Evolutionary conservation across 2,888 invertebrate species (phyloP), one percentile per base, ranked within the genome.

Genomic region (Aleiodes testaceus): DNA sequence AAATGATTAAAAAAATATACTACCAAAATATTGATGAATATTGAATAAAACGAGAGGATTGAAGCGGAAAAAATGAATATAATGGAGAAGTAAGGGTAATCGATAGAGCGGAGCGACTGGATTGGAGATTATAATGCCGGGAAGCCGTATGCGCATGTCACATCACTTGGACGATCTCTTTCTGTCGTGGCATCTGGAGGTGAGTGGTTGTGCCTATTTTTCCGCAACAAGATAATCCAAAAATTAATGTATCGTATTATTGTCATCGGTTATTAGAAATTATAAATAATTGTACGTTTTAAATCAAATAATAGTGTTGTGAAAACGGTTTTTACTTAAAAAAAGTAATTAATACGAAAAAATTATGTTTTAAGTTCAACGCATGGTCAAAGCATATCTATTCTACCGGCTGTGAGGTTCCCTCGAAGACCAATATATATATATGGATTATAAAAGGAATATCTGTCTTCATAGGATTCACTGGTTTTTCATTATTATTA

Each of bases 121-220:
- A 47, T 76, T 77, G 78, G 83, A 81, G 79, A 68, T 75, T 81
- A 68, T 66, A 70, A 36, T 42, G 71, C 71, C 75, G 76, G 73
- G 79, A 78, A 81, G 81, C 74, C 80, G 82, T 82, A 80, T 80
- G 85, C 87, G 86, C 86, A 86, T 84, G 85, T 85, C 86, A 81
- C 81, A 81, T 81, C 72, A 78, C 77, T 82, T 76, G 82, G 77
- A 79, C 83, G 84, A 81, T 85, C 85, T 87, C 87, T 87, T 87
- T 87, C 87, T 86, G 85, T 85, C 82, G 85, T 86, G 81, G 87
- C 84, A 83, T 83, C 84, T 85, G 80, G 82, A 87, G 87, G 87
- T 87, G 87, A 87, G 87, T 86, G 86, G 86, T 84, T 79, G 86
- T 83, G 79, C 70, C 77, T 77, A 78, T 72, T 73, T 75, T 76